phyloP scores from a whole-genome alignment of 2,113 vertebrate species.

The Lota lota region DNA sequence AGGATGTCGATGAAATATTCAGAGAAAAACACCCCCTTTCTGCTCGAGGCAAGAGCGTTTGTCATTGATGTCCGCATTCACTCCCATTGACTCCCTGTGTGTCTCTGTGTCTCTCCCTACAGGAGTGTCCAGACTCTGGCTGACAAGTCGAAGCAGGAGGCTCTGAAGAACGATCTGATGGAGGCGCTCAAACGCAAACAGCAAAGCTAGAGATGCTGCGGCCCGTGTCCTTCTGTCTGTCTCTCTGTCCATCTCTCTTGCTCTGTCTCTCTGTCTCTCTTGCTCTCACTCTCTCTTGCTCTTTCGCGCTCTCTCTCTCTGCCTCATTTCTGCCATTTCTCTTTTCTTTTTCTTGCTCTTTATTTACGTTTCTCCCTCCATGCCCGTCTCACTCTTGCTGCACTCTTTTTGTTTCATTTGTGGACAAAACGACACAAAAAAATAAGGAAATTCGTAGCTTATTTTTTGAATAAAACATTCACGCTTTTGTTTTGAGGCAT shows the following conservation, averaged over 20 bases:
- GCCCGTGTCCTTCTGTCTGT: slow-evolving; percentile 18
- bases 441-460: slow-evolving; percentile 68
- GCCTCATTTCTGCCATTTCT: slow-evolving; percentile 18
- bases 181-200: slow-evolving; percentile 96
- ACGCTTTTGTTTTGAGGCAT: slow-evolving; percentile 44
- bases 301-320: slow-evolving; percentile 16
- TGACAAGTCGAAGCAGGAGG: slow-evolving; percentile 94
- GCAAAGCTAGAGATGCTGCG: slow-evolving; percentile 78
- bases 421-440: slow-evolving; percentile 36
- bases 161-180: slow-evolving; percentile 92
- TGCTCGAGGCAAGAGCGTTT: too few species aligned
- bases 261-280: slow-evolving; percentile 17
- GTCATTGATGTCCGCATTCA: not conserved
- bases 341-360: slow-evolving; percentile 6
- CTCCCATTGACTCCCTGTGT: slow-evolving; percentile 29
- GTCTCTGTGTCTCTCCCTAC: slow-evolving; percentile 26
- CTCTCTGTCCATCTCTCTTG: slow-evolving; percentile 4
- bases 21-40: too few species aligned
- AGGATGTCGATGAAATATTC: too few species aligned
- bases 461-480: slow-evolving; percentile 37
- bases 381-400: slow-evolving; percentile 58
- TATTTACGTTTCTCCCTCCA: slow-evolving; percentile 48
- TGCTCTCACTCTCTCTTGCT: slow-evolving; percentile 19
- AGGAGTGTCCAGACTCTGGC: slow-evolving; percentile 95
- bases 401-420: slow-evolving; percentile 56